Percentiles rank a stretch among this genome's conserved stretches.
Conservation (phyloP, 2,888 invertebrate genomes). For the Fissipunctia ypsillon region DNA sequence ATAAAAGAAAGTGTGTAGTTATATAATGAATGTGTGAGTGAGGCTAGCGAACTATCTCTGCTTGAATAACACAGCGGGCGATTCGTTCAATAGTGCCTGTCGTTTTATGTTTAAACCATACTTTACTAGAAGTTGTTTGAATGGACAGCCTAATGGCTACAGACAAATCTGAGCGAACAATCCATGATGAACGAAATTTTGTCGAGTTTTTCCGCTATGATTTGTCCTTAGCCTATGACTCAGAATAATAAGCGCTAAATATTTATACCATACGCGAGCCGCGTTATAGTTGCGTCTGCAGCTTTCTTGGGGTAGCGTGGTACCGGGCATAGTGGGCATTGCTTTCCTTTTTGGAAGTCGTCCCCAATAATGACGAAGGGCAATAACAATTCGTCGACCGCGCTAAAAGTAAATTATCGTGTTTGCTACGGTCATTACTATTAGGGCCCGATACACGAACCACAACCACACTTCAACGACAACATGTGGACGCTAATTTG, state of each 20-base stretch:
- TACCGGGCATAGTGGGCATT: not conserved
- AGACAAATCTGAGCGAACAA: not conserved
- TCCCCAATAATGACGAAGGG: no score
- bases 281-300: not conserved
- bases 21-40: slow-evolving; percentile 59
- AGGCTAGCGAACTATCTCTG: slow-evolving; percentile 52
- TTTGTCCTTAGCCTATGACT: not conserved
- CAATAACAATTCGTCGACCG: not conserved
- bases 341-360: not conserved
- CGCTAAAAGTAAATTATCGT: not conserved
- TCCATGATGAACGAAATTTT: not conserved
- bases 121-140: slow-evolving; percentile 56
- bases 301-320: not conserved
- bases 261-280: not conserved
- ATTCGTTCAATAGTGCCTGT: slow-evolving; percentile 66
- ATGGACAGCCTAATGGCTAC: not conserved
- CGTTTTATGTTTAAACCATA: slow-evolving; percentile 43
- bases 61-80: slow-evolving; percentile 56
- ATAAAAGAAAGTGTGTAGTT: not conserved
- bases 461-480: not conserved
- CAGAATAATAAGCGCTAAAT: not conserved
- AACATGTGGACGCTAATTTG: not conserved
- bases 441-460: not conserved
- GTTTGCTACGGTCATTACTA: not conserved
- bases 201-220: not conserved